Base-by-base conservation (phyloP, 2,113 vertebrate species). In the Pontoporia blainvillei region DNA sequence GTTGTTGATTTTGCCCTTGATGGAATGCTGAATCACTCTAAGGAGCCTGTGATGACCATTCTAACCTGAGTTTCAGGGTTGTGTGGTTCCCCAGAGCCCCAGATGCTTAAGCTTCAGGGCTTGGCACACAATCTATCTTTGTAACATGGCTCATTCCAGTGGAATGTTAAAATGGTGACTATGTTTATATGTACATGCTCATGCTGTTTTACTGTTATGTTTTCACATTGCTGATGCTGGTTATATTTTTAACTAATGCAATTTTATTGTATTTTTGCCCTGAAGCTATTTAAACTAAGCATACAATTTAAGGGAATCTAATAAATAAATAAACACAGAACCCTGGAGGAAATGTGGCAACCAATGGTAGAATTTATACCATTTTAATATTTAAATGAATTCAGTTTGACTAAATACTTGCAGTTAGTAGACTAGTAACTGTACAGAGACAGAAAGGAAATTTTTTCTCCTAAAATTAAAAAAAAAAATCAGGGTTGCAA, bases 181-280 rank as follows among this genome's bases (percentile, higher is more conserved):
- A 36, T 85, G 83, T 97, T 91, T 95, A 81, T 93, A 76, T 81
- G 86, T 76, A 93, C 73, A 71, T 20, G 27, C 44, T 86, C 95
- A 44, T 81, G 95, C 94, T 94, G 89, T 82, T 96, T 96, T 67
- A 94, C 95, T 87, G 66, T 87, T 96, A 86, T 61, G 89, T 96
- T 94, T 96, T 96, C 83, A 71, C 94, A 89, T 94, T 97, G 91
- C 86, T 94, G 83, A 95, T 85, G 69, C 79, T 93, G 78, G 83
- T 96, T 96, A 90, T 95, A 96, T 96, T 97, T 97, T 97, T 90
- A 96, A 97, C 86, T 97, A 95, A 97, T 96, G 46, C 39, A 96
- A 87, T 94, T 91, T 93, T 94, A 96, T 79, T 93, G 86, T 71
- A 82, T 67, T 91, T 97, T 95, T 97, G 14, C 83, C 97, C 94